These are phyloP conservation scores for Temnothorax longispinosus DNA, from an alignment of 1,140 invertebrate species.

Conservation along the genomic window DNA sequence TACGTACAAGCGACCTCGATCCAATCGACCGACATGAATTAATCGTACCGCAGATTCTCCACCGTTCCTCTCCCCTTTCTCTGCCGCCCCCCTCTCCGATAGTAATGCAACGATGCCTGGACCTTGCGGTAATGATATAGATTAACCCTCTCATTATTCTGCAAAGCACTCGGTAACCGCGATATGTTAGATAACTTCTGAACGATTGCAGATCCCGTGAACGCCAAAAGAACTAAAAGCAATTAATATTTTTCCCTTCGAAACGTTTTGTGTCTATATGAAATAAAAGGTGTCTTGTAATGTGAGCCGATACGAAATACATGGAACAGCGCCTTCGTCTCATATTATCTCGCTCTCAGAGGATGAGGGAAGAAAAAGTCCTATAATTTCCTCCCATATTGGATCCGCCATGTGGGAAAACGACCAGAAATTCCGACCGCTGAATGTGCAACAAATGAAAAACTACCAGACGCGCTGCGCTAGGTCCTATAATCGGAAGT, in stretches of 20 bases:
- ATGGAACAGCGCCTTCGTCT: not conserved
- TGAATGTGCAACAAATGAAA: constrained; percentile 34
- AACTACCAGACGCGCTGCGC: constrained; percentile 26
- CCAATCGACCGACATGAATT: constrained; percentile 59
- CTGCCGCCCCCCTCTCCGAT: not conserved
- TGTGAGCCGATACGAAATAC: not conserved
- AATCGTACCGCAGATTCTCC: constrained; percentile 49
- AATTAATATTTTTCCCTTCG: not conserved
- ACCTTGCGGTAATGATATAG: constrained; percentile 54
- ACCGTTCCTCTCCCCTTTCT: not conserved
- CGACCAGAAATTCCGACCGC: not conserved
- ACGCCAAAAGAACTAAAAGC: not conserved
- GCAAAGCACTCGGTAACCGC: constrained; percentile 28
- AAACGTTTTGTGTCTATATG: not conserved
- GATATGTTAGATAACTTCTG: constrained; percentile 38
- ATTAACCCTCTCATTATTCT: constrained; percentile 46
- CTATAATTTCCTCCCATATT: constrained; percentile 16
- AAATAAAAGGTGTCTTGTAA: not conserved
- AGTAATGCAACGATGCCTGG: constrained; percentile 36
- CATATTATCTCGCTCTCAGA: not conserved
- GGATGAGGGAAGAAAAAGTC: not conserved
- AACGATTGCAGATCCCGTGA: not conserved
- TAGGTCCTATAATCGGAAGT: constrained; percentile 29
- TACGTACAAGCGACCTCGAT: constrained; percentile 52
- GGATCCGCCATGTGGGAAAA: constrained; percentile 30